These are phyloP conservation scores for Amyelois transitella DNA, from an alignment of 1,140 invertebrate species.

Conservation along the genomic window DNA sequence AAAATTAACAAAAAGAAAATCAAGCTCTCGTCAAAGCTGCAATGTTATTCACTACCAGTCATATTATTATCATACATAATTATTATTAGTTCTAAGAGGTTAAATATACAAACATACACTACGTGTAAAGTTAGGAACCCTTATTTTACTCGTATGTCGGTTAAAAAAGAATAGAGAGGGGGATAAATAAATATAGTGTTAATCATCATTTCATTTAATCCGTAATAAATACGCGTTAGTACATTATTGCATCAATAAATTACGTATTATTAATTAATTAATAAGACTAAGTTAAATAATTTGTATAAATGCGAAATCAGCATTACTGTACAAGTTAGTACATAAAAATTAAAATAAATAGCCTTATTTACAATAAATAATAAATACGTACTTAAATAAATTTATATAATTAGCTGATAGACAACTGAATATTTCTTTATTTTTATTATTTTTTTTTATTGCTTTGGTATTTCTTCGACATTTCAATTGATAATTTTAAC, in stretches of 20 bases:
- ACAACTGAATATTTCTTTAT: slow-evolving; percentile 17
- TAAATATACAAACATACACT: too few species aligned
- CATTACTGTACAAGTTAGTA: slow-evolving; percentile 36
- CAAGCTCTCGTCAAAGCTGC: too few species aligned
- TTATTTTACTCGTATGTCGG: too few species aligned
- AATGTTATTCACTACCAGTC: too few species aligned
- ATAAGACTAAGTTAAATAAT: slow-evolving; percentile 25
- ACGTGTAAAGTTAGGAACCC: too few species aligned
- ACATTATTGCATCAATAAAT: slow-evolving; percentile 37
- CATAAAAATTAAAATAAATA: slow-evolving; percentile 34
- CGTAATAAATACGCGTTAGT: slow-evolving; percentile 59
- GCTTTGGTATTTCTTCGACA: slow-evolving; percentile 1
- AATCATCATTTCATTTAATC: slow-evolving; percentile 48
- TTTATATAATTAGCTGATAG: slow-evolving; percentile 10
- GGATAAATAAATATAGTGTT: slow-evolving; percentile 22
- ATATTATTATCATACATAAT: too few species aligned
- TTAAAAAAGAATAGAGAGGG: too few species aligned
- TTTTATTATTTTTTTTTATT: slow-evolving; percentile 7
- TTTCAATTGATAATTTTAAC: background rate
- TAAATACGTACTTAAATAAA: slow-evolving; percentile 11
- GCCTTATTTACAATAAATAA: slow-evolving; percentile 54
- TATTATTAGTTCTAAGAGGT: too few species aligned
- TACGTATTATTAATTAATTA: slow-evolving; percentile 10
- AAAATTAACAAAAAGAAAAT: too few species aligned
- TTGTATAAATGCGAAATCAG: slow-evolving; percentile 54